Evolutionary conservation across 2,797 vertebrate genomes (phyloP).

Genomic region (Yasuhikotakia modesta): DNA sequence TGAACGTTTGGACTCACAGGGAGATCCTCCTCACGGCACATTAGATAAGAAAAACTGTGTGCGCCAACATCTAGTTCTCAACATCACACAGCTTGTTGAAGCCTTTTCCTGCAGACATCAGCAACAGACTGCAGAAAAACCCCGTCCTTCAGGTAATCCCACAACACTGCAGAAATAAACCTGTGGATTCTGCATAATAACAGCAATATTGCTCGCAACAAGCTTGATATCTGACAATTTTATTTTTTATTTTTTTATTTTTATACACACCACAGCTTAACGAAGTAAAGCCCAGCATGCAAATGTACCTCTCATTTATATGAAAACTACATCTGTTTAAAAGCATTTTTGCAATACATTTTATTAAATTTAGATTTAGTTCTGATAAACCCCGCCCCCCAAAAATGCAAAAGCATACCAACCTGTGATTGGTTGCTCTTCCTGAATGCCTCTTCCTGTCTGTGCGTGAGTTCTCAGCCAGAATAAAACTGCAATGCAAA

Average conservation of each 20-base stretch:
- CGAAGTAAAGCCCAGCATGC: too few relatives aligned
- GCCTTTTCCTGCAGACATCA: conserved; percentile 7
- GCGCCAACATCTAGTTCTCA: background rate
- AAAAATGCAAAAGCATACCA: background rate
- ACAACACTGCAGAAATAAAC: background rate
- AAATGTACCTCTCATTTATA: too few relatives aligned
- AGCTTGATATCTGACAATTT: too few relatives aligned
- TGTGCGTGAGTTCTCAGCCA: background rate
- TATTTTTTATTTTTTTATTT: too few relatives aligned
- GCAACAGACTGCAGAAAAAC: background rate
- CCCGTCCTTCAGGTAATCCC: background rate
- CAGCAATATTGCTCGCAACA: background rate
- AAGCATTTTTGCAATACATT: background rate
- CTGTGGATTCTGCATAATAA: background rate
- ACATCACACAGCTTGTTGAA: background rate
- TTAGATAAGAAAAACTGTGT: background rate
- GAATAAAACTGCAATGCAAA: background rate
- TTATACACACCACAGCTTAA: too few relatives aligned
- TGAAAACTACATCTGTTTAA: background rate
- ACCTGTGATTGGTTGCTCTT: background rate
- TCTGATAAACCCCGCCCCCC: background rate
- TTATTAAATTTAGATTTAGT: background rate
- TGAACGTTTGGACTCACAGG: background rate
- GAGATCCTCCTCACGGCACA: background rate
- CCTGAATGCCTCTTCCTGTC: background rate